phyloP scores from a whole-genome alignment of 2,888 invertebrate genomes.

The Standfussiana lucernea region DNA sequence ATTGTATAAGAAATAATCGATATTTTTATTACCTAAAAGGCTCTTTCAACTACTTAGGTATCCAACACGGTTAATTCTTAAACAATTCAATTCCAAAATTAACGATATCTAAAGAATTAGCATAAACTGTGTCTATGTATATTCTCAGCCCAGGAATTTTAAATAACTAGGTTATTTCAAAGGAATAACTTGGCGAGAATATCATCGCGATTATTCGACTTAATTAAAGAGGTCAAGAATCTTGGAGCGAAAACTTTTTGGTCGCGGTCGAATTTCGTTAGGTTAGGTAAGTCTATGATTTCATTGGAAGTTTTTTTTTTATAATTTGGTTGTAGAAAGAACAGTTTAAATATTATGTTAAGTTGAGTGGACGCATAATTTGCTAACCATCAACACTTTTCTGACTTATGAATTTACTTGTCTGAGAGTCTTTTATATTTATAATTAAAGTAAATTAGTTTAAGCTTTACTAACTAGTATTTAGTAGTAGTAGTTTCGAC shows the following conservation, averaged over 20 bases:
- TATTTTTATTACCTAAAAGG: too few relatives aligned
- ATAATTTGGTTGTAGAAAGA: not conserved
- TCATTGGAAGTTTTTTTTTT: conserved; percentile 8
- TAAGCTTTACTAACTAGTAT: too few relatives aligned
- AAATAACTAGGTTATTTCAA: conserved; percentile 57
- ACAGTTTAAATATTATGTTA: not conserved
- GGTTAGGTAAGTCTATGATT: conserved; percentile 35
- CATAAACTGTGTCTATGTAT: conserved; percentile 40
- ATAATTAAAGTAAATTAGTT: too few relatives aligned
- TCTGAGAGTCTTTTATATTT: too few relatives aligned
- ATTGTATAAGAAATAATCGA: too few relatives aligned
- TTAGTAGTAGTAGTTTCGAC: too few relatives aligned
- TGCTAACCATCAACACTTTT: not conserved
- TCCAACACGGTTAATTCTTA: conserved; percentile 1
- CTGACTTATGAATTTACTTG: not conserved
- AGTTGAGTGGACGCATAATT: not conserved
- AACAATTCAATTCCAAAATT: conserved; percentile 13
- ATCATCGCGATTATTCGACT: conserved; percentile 58
- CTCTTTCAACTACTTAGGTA: too few relatives aligned
- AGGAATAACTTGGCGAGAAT: conserved; percentile 50
- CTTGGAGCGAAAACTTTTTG: conserved; percentile 51
- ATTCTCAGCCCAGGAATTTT: conserved; percentile 44
- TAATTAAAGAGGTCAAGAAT: conserved; percentile 63
- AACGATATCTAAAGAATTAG: conserved; percentile 38
- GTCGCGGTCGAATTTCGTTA: conserved; percentile 28